Evolutionary conservation across 2,888 invertebrate species (phyloP).

Genomic region (Neocrepidodera transversa): DNA sequence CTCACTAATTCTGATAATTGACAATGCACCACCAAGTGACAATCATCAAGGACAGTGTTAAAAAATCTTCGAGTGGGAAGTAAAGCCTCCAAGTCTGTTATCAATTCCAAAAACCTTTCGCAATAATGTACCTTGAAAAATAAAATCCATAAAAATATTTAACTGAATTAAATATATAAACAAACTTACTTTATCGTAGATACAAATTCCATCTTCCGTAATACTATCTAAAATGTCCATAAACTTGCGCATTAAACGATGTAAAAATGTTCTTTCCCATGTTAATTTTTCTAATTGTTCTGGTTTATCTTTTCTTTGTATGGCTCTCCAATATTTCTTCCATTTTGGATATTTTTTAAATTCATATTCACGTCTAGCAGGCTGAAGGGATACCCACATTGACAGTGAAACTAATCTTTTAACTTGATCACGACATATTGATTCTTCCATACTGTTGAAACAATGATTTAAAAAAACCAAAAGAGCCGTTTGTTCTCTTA

Average conservation of each 20-base stretch:
- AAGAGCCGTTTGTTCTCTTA: conserved; percentile 85
- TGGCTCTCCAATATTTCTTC: conserved; percentile 89
- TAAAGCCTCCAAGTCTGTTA: conserved; percentile 95
- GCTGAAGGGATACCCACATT: conserved; percentile 91
- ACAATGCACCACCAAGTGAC: conserved; percentile 90
- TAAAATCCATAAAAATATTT: conserved; percentile 3
- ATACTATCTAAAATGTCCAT: conserved; percentile 81
- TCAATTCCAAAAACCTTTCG: conserved; percentile 93
- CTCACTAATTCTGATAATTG: conserved; percentile 78
- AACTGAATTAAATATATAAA: too few species aligned
- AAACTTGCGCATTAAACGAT: conserved; percentile 86
- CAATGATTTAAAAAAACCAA: conserved; percentile 94
- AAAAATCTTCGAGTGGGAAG: conserved; percentile 96
- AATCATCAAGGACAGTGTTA: conserved; percentile 94
- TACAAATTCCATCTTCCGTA: conserved; percentile 67
- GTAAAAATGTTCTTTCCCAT: conserved; percentile 89
- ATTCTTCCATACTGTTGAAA: conserved; percentile 97
- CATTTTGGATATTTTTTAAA: conserved; percentile 87
- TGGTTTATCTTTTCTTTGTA: conserved; percentile 84
- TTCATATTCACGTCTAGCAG: conserved; percentile 83
- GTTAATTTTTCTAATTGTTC: conserved; percentile 72
- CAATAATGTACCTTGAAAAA: conserved; percentile 76
- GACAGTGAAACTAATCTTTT: conserved; percentile 90
- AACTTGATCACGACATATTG: conserved; percentile 87
- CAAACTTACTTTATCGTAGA: conserved; percentile 63